Evolutionary conservation across 2,888 invertebrate species (phyloP).

Genomic region (Lasioglossum malachurum): DNA sequence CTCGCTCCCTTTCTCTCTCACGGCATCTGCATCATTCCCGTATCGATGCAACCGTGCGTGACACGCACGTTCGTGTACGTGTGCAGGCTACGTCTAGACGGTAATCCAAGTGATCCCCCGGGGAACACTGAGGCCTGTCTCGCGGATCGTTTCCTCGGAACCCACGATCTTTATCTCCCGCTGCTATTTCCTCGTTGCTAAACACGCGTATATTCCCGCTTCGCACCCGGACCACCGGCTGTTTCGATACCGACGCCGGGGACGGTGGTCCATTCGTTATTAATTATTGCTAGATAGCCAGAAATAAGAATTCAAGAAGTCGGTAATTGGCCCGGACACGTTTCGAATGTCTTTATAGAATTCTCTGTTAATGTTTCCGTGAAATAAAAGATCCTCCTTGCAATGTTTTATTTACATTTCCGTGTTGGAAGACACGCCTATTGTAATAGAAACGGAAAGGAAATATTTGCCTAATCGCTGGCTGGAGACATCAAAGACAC

Average conservation of each 20-base stretch:
- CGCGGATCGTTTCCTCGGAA: background rate
- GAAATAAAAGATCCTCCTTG: no score
- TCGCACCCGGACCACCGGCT: background rate
- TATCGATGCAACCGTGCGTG: slow-evolving; percentile 36
- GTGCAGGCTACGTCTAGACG: slow-evolving; percentile 19
- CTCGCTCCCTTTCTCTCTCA: background rate
- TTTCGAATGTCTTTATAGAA: no score
- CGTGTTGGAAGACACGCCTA: background rate
- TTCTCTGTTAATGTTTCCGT: no score
- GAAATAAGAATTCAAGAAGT: background rate
- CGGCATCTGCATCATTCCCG: slow-evolving; percentile 23
- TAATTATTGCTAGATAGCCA: background rate
- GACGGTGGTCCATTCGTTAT: no score
- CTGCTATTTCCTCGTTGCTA: background rate
- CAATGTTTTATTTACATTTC: background rate
- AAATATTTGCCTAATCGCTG: background rate
- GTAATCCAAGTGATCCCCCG: slow-evolving; percentile 34
- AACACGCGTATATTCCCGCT: background rate
- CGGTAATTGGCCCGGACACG: no score
- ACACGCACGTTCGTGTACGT: background rate
- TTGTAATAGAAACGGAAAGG: background rate
- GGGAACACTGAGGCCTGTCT: slow-evolving; percentile 18
- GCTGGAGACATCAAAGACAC: slow-evolving; percentile 3
- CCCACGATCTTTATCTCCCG: slow-evolving; percentile 9
- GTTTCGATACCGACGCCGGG: background rate